phyloP scores from a whole-genome alignment of 2,888 invertebrate genomes.

The Eumacrocentrus americanus region DNA sequence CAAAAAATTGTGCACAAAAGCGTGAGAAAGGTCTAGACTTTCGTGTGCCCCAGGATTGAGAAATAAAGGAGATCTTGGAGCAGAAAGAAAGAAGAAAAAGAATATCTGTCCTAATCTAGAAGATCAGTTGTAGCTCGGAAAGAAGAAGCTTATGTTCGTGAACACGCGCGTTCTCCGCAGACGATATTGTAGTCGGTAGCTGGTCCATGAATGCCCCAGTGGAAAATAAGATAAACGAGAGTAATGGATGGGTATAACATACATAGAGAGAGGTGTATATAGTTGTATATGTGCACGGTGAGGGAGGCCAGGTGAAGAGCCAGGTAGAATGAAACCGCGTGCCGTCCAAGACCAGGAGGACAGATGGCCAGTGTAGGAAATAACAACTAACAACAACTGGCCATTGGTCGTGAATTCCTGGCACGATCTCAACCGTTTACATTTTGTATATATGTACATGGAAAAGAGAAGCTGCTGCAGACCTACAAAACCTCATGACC shows the following conservation, averaged over 20 bases:
- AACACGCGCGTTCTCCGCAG: constrained; percentile 1
- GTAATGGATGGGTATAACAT: constrained; percentile 22
- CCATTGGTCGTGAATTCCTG: constrained; percentile 10
- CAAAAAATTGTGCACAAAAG: too few relatives aligned
- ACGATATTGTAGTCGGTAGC: constrained; percentile 25
- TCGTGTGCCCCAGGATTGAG: too few relatives aligned
- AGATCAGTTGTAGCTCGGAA: too few relatives aligned
- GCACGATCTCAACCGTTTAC: constrained; percentile 18
- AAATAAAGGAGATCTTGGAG: too few relatives aligned
- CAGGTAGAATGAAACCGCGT: constrained; percentile 29
- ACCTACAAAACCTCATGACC: too few relatives aligned
- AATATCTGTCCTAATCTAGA: background rate
- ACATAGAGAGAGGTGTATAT: background rate
- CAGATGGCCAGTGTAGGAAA: constrained; percentile 4
- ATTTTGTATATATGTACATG: background rate
- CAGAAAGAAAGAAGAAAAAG: background rate
- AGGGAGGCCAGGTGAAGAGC: constrained; percentile 21
- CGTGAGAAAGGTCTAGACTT: too few relatives aligned
- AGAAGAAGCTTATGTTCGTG: background rate
- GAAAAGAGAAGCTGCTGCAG: constrained; percentile 8
- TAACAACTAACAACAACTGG: constrained; percentile 19
- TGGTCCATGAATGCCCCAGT: constrained; percentile 21
- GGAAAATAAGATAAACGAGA: constrained; percentile 29
- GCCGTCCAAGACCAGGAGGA: constrained; percentile 9
- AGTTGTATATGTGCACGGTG: background rate